Evolutionary conservation across 2,113 vertebrate species (phyloP), one percentile per base, ranked within the genome.

Genomic region (Osmerus mordax): DNA sequence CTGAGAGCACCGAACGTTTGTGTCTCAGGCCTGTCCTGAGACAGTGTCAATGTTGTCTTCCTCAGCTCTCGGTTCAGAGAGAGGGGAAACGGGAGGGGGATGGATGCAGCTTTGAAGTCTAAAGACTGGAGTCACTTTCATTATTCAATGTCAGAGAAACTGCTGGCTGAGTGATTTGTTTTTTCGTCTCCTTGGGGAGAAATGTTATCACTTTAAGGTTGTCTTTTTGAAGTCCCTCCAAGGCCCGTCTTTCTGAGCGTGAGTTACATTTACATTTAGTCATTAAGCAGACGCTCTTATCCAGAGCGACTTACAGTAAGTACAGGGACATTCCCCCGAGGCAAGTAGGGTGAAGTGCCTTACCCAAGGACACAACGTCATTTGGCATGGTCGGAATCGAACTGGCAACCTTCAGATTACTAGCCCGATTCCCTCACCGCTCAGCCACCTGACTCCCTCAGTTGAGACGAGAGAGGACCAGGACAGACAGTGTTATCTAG

Each of bases 51-150:
- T 65, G 52, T 70, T 81, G 69, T 66, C 5, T 64, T 73, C 71
- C 72, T 67, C 71, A 69, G 66, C 79, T 63, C 75, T 74, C 47
- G 82, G 70, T 78, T 61, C 70, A 53, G 62, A 55, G 69, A n/a
- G 51, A 66, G 78, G 66, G 67, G 73, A 81, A 80, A 71, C 66
- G 63, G 47, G 62, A 68, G 75, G 74, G 75, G 73, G 78, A 89
- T 84, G 78, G 82, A 83, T 74, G 76, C 76, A 78, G 73, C 74
- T 85, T 79, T 87, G 84, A 87, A 87, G 78, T 71, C 72, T 67
- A 72, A 68, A 75, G 71, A 74, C 71, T n/a, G 32, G 60, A 77
- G 76, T 82, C 75, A 71, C 71, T 78, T 81, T 81, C 78, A 84
- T 81, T 76, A 87, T 84, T 90, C 81, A 85, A 73, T 76, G 71